Evolutionary conservation across 2,113 vertebrate species (phyloP).

Genomic region (Sprattus sprattus): DNA sequence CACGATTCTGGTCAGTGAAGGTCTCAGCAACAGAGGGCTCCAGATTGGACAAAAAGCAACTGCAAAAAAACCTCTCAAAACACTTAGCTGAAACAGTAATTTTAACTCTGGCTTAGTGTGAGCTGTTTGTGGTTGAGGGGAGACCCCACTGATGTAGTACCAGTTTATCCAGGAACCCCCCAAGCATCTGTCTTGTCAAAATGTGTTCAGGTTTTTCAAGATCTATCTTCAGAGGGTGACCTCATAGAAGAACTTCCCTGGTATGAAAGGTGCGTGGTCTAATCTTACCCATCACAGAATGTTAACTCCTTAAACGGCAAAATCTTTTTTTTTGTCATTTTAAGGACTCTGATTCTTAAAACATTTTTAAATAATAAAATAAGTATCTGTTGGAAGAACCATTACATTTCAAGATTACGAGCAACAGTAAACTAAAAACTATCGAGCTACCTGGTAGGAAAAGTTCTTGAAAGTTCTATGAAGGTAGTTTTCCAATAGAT

Average conservation of each 20-base stretch:
- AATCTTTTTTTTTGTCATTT: neutral
- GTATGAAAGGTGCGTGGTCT: conserved; percentile 9
- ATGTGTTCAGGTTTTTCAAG: conserved; percentile 6
- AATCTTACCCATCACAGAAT: conserved; percentile 8
- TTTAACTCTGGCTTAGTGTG: neutral
- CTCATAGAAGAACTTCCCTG: conserved; percentile 15
- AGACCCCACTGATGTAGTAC: neutral
- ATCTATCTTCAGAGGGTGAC: conserved; percentile 12
- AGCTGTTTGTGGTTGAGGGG: neutral
- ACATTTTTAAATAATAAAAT: neutral
- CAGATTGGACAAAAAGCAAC: neutral
- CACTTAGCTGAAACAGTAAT: neutral
- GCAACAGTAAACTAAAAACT: neutral
- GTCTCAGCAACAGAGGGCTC: neutral
- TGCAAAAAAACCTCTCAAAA: neutral
- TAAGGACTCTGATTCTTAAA: neutral
- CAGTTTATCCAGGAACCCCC: neutral
- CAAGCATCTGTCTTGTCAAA: conserved; percentile 12
- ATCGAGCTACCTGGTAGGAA: neutral
- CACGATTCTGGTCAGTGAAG: neutral
- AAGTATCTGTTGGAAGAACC: neutral
- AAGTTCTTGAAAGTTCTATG: neutral
- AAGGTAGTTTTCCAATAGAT: neutral
- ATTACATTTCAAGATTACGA: neutral
- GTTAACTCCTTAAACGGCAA: neutral